Evolutionary conservation across 2,888 invertebrate species (phyloP), one percentile per base, ranked within the genome.

Genomic region (Agrilus mali): DNA sequence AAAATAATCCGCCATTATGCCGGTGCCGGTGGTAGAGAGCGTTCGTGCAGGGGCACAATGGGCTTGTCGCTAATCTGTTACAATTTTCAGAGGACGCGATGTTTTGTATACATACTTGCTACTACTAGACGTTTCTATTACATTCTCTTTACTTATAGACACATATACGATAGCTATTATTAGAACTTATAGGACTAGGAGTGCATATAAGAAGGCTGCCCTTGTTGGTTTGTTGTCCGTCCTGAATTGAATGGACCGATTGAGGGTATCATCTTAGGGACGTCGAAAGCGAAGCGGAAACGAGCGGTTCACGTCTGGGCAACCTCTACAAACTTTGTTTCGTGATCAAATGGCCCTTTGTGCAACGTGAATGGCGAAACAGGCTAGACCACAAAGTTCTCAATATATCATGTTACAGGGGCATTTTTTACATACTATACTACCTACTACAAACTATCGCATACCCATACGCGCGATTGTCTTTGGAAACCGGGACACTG

Each of bases 341-440:
- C 48, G 44, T 49, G 53, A 53, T 27, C 54, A 54, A 55, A 52
- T 46, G 37, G 46, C 39, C n/a, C 52, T 49, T 55, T 55, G 55
- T 54, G 51, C 47, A 12, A 38, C 7, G 15, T 55, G 57, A 57
- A 57, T 58, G 45, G 51, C 47, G 49, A 50, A 50, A 46, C 52
- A 48, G 50, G 44, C 46, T 37, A 38, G 52, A 56, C 58, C 57
- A 53, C 56, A 58, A 27, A 10, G 53, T 57, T 59, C 57, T 55
- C 56, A 58, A 58, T 57, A 57, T 60, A 60, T 60, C 59, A 52
- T 50, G 53, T 60, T 60, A 58, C 60, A 46, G 33, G 40, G 43
- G 44, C 40, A 43, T 48, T 43, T 22, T 17, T 41, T 34, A 17
- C 17, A 17, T 17, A 20, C 10, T 27, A 27, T 8, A n/a, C n/a